Evolutionary conservation across 2,888 invertebrate genomes (phyloP).

Genomic region (Limnephilus rhombicus): DNA sequence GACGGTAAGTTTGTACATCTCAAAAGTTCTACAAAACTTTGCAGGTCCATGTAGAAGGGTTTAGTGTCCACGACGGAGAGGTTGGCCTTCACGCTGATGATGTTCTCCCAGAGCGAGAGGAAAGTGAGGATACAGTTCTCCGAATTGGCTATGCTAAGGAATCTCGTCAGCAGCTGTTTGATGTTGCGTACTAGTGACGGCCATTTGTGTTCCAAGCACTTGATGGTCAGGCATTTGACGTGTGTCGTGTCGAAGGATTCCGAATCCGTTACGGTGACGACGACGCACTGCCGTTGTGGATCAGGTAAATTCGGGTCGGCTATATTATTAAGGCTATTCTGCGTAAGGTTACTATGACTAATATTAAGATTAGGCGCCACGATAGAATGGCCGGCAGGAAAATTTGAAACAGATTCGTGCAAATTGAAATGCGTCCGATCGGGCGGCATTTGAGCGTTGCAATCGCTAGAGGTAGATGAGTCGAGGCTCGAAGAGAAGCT

Average conservation of each 20-base stretch:
- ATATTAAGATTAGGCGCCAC: not conserved
- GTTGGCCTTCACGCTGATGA: constrained; percentile 94
- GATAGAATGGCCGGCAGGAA: constrained; percentile 70
- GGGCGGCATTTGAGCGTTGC: constrained; percentile 3
- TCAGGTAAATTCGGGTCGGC: constrained; percentile 70
- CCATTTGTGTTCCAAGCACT: constrained; percentile 92
- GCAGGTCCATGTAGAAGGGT: constrained; percentile 91
- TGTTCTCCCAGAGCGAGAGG: constrained; percentile 91
- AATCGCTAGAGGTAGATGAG: constrained; percentile 70
- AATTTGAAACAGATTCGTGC: constrained; percentile 68
- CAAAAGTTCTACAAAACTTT: constrained; percentile 86
- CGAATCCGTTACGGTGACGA: constrained; percentile 84
- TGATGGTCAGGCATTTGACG: constrained; percentile 91
- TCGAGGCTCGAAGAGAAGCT: constrained; percentile 65
- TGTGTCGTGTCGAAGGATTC: constrained; percentile 92
- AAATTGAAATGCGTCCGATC: constrained; percentile 69
- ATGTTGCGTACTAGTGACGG: constrained; percentile 86
- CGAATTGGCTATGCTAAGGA: constrained; percentile 79
- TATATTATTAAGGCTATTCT: constrained; percentile 10
- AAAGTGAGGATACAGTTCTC: constrained; percentile 89
- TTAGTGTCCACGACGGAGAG: constrained; percentile 93
- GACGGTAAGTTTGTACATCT: constrained; percentile 85
- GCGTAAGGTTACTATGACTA: constrained; percentile 6
- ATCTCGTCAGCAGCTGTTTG: constrained; percentile 78
- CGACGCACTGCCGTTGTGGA: constrained; percentile 73